These are phyloP conservation scores for Philhelius pedissequus DNA, from an alignment of 2,888 invertebrate species.

Conservation along the genomic window DNA sequence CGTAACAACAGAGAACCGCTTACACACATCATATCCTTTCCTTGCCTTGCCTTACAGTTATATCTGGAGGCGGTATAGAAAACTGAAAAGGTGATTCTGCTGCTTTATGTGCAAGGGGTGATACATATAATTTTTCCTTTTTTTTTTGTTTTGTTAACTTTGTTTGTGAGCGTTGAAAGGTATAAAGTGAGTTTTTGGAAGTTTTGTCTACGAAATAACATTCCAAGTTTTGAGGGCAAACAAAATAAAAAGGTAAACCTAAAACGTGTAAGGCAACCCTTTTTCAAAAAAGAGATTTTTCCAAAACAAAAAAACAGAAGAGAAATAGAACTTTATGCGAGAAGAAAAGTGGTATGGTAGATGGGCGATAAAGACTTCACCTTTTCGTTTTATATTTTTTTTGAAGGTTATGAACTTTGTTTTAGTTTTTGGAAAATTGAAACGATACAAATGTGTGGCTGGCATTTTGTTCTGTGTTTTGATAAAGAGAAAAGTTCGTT, in stretches of 20 bases:
- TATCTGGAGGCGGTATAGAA: slow-evolving; percentile 24
- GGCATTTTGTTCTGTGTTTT: background rate
- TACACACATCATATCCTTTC: slow-evolving; percentile 47
- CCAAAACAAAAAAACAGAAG: too few relatives aligned
- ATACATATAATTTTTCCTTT: background rate
- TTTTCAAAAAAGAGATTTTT: slow-evolving; percentile 22
- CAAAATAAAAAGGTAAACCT: slow-evolving; percentile 2
- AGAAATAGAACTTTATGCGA: background rate
- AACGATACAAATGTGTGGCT: slow-evolving; percentile 44
- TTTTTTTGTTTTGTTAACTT: slow-evolving; percentile 44
- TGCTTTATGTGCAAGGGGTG: background rate
- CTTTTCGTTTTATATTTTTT: slow-evolving; percentile 10
- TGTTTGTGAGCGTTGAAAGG: slow-evolving; percentile 64
- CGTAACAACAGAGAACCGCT: slow-evolving; percentile 42
- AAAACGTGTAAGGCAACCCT: slow-evolving; percentile 36
- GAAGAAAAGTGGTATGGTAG: background rate
- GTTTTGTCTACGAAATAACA: slow-evolving; percentile 63
- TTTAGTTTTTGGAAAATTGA: slow-evolving; percentile 30
- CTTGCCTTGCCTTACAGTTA: background rate
- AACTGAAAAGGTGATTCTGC: slow-evolving; percentile 4
- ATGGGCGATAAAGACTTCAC: slow-evolving; percentile 9
- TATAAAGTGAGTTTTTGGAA: slow-evolving; percentile 68
- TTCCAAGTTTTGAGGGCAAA: slow-evolving; percentile 50
- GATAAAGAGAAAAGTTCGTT: background rate
- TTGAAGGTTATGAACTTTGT: slow-evolving; percentile 39